Evolutionary conservation across 2,888 invertebrate genomes (phyloP).

Genomic region (Drosophila basisetae): DNA sequence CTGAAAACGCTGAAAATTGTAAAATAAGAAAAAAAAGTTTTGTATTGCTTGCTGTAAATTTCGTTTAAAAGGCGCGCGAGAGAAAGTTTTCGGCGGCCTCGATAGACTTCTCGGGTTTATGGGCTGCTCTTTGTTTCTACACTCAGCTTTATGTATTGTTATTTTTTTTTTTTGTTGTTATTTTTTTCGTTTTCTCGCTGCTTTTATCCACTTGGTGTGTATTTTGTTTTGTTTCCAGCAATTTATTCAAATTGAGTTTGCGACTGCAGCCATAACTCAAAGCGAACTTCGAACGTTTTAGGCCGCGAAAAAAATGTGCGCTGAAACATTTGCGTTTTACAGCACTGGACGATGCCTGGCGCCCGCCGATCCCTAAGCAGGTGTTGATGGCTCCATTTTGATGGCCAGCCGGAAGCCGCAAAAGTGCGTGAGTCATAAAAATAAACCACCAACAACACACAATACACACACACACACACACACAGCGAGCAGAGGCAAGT

Average conservation of each 20-base stretch:
- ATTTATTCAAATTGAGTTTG: slow-evolving; percentile 81
- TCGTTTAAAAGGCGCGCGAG: slow-evolving; percentile 68
- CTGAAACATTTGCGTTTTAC: slow-evolving; percentile 41
- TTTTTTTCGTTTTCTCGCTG: background rate
- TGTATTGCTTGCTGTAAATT: slow-evolving; percentile 71
- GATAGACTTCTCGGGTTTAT: slow-evolving; percentile 64
- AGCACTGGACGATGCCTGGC: slow-evolving; percentile 43
- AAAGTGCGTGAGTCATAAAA: slow-evolving; percentile 79
- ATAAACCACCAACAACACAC: slow-evolving; percentile 59
- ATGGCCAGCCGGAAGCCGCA: slow-evolving; percentile 79
- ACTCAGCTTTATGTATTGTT: slow-evolving; percentile 18
- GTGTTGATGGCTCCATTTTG: slow-evolving; percentile 79
- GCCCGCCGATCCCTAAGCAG: slow-evolving; percentile 54
- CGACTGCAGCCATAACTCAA: slow-evolving; percentile 79
- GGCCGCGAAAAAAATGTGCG: slow-evolving; percentile 28
- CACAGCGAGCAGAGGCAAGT: slow-evolving; percentile 38
- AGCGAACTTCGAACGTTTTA: slow-evolving; percentile 54
- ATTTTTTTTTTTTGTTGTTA: slow-evolving; percentile 4
- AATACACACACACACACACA: slow-evolving; percentile 15
- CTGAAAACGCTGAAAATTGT: background rate
- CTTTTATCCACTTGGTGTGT: slow-evolving; percentile 45
- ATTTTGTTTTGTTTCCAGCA: slow-evolving; percentile 66
- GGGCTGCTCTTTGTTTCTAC: slow-evolving; percentile 61
- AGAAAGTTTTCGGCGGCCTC: slow-evolving; percentile 65
- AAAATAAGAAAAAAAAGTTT: slow-evolving; percentile 32